Conservation (phyloP, 2,113 vertebrate genomes). For the Xenopus tropicalis region DNA sequence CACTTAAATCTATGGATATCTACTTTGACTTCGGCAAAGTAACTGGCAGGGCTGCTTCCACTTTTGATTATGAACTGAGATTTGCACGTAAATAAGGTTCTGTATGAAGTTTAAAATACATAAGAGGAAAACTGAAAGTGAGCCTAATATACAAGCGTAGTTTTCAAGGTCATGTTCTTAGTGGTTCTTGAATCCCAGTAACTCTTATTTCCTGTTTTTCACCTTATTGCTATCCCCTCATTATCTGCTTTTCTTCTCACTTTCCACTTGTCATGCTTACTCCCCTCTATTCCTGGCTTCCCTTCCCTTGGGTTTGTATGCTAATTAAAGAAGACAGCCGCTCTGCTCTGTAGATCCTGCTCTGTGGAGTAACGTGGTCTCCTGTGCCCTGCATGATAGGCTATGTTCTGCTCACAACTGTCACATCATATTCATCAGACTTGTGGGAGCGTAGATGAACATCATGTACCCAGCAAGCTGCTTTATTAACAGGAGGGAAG, state of each 20-base stretch:
- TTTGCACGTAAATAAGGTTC: too few species aligned
- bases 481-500: neutral
- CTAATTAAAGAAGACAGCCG: slow-evolving; percentile 37
- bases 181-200: too few species aligned
- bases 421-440: slow-evolving; percentile 38
- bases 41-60: too few species aligned
- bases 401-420: slow-evolving; percentile 7
- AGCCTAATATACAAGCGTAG: too few species aligned
- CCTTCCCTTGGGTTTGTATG: neutral
- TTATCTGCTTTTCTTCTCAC: neutral
- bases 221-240: too few species aligned
- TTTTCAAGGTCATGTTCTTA: too few species aligned
- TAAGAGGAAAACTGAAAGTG: too few species aligned
- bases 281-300: neutral
- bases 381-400: slow-evolving; percentile 1
- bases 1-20: too few species aligned
- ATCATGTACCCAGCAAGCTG: slow-evolving; percentile 19
- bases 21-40: too few species aligned
- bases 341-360: slow-evolving; percentile 23
- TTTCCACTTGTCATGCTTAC: neutral
- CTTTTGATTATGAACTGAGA: too few species aligned
- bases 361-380: slow-evolving; percentile 15
- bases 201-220: too few species aligned
- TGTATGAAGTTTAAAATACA: too few species aligned
- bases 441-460: slow-evolving; percentile 14